Conservation (phyloP, 2,888 invertebrate species). For the Pristionchus japonicus region DNA sequence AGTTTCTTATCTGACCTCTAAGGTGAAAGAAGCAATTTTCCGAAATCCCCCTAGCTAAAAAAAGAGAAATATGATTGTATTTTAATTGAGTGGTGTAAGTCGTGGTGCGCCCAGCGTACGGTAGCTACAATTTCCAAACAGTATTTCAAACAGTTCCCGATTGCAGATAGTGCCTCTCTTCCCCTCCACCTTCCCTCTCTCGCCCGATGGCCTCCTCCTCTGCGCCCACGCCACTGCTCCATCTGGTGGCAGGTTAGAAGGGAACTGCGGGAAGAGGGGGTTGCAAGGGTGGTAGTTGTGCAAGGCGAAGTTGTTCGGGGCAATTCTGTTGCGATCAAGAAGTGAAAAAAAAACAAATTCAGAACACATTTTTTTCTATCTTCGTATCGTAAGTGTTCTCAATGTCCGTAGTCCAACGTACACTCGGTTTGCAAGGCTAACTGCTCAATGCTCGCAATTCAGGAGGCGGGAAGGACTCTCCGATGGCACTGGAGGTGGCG, state of each 20-base stretch:
- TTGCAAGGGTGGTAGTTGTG: background rate
- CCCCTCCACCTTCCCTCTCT: background rate
- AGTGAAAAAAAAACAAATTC: too few species aligned
- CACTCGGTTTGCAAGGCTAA: too few species aligned
- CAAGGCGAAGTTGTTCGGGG: too few species aligned
- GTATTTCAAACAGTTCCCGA: background rate
- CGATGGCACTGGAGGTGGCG: conserved; percentile 26
- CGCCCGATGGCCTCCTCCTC: background rate
- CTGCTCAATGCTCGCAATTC: background rate
- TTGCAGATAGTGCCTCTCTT: background rate
- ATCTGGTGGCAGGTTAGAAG: background rate
- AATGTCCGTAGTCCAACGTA: too few species aligned
- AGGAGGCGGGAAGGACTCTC: background rate
- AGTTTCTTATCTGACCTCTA: background rate
- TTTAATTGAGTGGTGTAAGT: background rate
- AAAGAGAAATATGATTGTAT: background rate
- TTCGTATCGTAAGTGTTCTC: too few species aligned
- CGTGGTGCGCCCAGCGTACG: background rate
- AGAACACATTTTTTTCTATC: too few species aligned
- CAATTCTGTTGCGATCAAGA: too few species aligned
- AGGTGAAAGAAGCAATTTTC: background rate
- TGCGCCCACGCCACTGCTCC: background rate
- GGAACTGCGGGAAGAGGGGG: background rate
- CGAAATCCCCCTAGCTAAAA: background rate
- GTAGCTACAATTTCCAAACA: background rate